These are phyloP conservation scores for Scyliorhinus canicula DNA, from an alignment of 2,797 vertebrate species.

Conservation along the genomic window DNA sequence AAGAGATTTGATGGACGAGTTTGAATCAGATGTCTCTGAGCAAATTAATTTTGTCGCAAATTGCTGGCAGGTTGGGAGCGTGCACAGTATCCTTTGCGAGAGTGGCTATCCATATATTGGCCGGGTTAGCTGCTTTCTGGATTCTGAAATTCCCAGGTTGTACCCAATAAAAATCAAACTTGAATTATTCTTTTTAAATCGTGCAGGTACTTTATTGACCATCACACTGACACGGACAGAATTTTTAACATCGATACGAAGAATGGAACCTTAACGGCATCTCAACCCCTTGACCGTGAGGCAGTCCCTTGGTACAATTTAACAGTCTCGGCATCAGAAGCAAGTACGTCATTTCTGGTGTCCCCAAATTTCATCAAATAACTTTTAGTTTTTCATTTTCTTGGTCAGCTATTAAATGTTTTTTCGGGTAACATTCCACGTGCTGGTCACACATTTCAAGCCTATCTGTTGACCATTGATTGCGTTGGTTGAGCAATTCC, in stretches of 20 bases:
- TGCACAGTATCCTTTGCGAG: neutral
- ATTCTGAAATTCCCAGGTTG: too few relatives aligned
- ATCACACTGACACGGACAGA: slow-evolving; percentile 60
- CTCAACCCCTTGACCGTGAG: slow-evolving; percentile 76
- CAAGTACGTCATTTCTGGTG: slow-evolving; percentile 62
- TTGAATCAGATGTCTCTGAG: neutral
- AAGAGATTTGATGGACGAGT: neutral
- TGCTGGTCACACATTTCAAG: neutral
- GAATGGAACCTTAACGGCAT: slow-evolving; percentile 74
- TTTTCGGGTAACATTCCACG: too few relatives aligned
- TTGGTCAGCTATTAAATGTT: neutral
- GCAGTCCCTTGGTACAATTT: slow-evolving; percentile 75
- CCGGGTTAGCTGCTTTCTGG: too few relatives aligned
- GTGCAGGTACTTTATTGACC: slow-evolving; percentile 75
- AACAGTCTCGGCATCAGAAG: slow-evolving; percentile 76
- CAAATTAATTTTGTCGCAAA: neutral
- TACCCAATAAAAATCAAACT: neutral
- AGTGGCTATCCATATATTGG: neutral
- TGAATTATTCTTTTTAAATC: slow-evolving; percentile 39
- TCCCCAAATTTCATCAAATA: neutral
- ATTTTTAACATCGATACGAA: slow-evolving; percentile 72
- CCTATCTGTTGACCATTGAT: neutral
- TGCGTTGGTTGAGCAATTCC: neutral
- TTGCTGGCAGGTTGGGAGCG: neutral
- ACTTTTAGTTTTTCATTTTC: slow-evolving; percentile 27